Conservation (phyloP, 2,113 vertebrate species). For the Burhinus bistriatus region DNA sequence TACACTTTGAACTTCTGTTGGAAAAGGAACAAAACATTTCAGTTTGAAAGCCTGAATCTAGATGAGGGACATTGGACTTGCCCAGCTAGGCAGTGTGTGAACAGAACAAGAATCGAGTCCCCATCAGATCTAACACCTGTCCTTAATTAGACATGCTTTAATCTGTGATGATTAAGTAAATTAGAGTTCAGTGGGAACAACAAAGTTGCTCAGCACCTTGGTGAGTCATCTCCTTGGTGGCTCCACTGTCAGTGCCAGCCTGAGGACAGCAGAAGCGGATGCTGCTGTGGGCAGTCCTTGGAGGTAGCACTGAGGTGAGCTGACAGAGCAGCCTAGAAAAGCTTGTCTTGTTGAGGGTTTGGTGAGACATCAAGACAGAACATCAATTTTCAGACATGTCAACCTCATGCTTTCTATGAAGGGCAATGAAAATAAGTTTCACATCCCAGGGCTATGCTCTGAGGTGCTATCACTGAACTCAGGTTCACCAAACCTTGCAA, state of each 20-base stretch:
- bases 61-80: neutral
- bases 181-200: neutral
- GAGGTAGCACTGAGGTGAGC: neutral
- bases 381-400: neutral
- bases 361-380: neutral
- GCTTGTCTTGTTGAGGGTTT: neutral
- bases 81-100: neutral
- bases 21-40: neutral
- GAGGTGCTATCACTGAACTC: neutral
- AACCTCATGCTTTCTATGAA: neutral
- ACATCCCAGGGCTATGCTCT: neutral
- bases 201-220: neutral
- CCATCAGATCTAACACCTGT: neutral
- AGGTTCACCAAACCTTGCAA: neutral
- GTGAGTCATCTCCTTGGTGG: neutral
- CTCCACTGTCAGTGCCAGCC: neutral
- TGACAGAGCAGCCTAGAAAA: neutral
- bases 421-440: neutral
- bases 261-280: neutral
- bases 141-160: neutral
- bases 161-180: slow-evolving; percentile 12
- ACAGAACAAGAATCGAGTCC: neutral
- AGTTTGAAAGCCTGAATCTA: neutral
- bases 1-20: neutral
- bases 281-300: neutral